Conservation (phyloP, 2,888 invertebrate species). For the Onchidella celtica region DNA sequence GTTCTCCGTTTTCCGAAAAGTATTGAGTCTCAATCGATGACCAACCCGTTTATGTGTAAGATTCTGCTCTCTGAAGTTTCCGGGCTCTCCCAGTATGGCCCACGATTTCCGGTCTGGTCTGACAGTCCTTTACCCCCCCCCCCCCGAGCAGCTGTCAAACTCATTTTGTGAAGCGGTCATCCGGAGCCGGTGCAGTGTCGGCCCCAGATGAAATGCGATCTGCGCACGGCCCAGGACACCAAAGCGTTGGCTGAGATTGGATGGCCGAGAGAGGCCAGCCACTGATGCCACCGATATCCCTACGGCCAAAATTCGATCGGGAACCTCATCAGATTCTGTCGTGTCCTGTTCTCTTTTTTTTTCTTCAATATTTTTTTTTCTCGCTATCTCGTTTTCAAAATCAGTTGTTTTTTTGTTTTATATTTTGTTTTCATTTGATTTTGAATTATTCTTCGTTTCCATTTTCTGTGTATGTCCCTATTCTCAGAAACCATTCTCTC, state of each 20-base stretch:
- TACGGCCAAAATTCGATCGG: slow-evolving; percentile 2
- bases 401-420: neutral
- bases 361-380: neutral
- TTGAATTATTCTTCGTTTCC: neutral
- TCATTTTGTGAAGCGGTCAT: slow-evolving; percentile 25
- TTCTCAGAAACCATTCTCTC: slow-evolving; percentile 4
- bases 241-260: slow-evolving; percentile 11
- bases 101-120: slow-evolving; percentile 7
- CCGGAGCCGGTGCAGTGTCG: slow-evolving; percentile 2
- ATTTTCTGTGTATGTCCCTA: neutral
- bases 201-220: neutral
- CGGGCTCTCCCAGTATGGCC: too few species aligned
- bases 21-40: too few species aligned
- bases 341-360: neutral
- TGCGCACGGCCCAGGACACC: neutral
- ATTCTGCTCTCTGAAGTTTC: neutral
- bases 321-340: slow-evolving; percentile 10
- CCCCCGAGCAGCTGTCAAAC: slow-evolving; percentile 30
- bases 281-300: neutral
- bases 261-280: neutral
- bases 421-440: slow-evolving; percentile 1
- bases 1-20: too few species aligned
- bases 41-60: too few species aligned
- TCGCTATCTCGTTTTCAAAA: neutral
- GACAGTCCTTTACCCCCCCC: neutral